Percentiles rank a stretch among this genome's conserved stretches.
Evolutionary conservation across 2,797 vertebrate species (phyloP).

Genomic region (Eleutherodactylus coqui): DNA sequence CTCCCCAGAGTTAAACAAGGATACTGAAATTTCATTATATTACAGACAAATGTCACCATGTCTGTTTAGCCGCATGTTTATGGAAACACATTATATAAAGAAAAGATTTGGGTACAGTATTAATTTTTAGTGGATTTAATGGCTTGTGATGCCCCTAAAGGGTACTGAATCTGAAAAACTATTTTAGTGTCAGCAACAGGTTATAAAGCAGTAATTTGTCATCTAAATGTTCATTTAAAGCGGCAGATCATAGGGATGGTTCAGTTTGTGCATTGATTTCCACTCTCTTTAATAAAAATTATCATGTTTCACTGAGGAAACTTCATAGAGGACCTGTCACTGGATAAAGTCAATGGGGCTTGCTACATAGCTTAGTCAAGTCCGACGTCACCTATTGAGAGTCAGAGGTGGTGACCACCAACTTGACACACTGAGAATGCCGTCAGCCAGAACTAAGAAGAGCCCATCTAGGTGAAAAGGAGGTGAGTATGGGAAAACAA

Average conservation of each 20-base stretch:
- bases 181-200: background rate
- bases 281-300: background rate
- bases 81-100: conserved; percentile 68
- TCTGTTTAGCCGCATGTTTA: conserved; percentile 62
- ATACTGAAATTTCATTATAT: conserved; percentile 70
- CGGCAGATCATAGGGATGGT: background rate
- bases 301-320: no score
- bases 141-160: background rate
- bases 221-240: background rate
- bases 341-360: no score
- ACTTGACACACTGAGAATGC: no score
- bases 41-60: conserved; percentile 67
- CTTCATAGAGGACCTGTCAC: no score
- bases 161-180: background rate
- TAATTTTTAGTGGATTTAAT: conserved; percentile 20
- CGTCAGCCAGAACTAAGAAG: no score
- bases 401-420: no score
- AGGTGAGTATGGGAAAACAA: no score
- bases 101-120: conserved; percentile 60
- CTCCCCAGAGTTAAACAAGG: conserved; percentile 71
- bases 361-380: no score
- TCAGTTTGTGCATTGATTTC: background rate
- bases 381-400: no score
- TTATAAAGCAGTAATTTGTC: background rate
- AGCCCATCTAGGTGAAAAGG: no score